phyloP scores from a whole-genome alignment of 1,140 invertebrate genomes.

The Asbolus verrucosus region DNA sequence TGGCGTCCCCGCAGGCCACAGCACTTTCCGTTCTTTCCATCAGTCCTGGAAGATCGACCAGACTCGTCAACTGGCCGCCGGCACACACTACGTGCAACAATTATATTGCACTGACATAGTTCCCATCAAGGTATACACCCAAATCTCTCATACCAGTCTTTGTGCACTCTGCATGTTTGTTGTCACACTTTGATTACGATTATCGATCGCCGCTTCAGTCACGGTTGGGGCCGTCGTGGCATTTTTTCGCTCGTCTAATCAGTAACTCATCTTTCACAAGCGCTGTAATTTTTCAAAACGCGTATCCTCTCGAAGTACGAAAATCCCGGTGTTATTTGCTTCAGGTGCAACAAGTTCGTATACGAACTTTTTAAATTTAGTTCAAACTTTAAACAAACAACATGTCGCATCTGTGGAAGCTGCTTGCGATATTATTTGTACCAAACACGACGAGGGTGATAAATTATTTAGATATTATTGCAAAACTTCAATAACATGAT shows the following conservation, averaged over 20 bases:
- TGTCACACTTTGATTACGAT: conserved; percentile 30
- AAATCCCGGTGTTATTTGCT: too few relatives aligned
- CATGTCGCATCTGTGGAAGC: too few relatives aligned
- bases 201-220: conserved; percentile 17
- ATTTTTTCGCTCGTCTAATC: conserved; percentile 14
- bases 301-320: too few relatives aligned
- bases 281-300: too few relatives aligned
- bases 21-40: conserved; percentile 69
- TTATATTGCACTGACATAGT: conserved; percentile 74
- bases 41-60: conserved; percentile 71
- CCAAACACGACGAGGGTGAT: background rate
- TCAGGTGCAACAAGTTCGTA: too few relatives aligned
- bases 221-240: conserved; percentile 21
- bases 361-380: too few relatives aligned
- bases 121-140: conserved; percentile 74
- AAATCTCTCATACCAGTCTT: conserved; percentile 37
- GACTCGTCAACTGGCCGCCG: conserved; percentile 65
- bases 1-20: conserved; percentile 65
- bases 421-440: too few relatives aligned
- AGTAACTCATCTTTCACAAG: conserved; percentile 25
- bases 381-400: too few relatives aligned
- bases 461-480: conserved; percentile 27
- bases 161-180: conserved; percentile 35
- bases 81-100: conserved; percentile 63
- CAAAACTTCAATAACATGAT: conserved; percentile 13